A percentile compares a stretch with the other conserved stretches of the same genome.
Conservation (phyloP, 2,888 invertebrate genomes). For the Spodoptera littoralis region DNA sequence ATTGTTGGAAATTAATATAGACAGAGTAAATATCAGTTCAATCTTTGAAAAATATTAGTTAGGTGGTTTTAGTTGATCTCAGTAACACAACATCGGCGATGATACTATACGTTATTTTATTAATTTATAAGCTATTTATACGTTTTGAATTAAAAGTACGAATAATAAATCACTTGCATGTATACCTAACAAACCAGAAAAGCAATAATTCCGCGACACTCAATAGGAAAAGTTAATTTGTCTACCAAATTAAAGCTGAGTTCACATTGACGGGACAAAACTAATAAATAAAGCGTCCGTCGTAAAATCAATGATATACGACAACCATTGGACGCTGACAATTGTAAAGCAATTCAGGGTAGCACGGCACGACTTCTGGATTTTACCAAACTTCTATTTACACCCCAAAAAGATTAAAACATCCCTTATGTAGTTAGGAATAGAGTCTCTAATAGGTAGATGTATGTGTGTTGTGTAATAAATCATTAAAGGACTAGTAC, state of each 20-base stretch:
- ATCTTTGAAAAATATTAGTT: no score
- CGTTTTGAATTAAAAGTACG: no score
- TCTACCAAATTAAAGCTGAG: conserved; percentile 56
- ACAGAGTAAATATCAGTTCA: no score
- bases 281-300: conserved; percentile 75
- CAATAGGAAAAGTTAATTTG: conserved; percentile 64
- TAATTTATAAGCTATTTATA: no score
- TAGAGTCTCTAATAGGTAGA: conserved; percentile 35
- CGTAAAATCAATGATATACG: conserved; percentile 81
- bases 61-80: no score
- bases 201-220: conserved; percentile 18
- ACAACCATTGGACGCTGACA: conserved; percentile 69
- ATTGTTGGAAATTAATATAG: no score
- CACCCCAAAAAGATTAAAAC: conserved; percentile 26
- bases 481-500: conserved; percentile 62
- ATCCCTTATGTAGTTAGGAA: conserved; percentile 25
- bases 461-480: conserved; percentile 33
- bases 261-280: conserved; percentile 64
- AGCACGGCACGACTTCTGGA: conserved; percentile 70
- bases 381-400: conserved; percentile 37
- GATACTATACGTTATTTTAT: no score
- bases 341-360: conserved; percentile 77
- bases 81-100: no score
- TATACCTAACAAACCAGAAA: conserved; percentile 11
- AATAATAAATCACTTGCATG: background rate